Base-by-base conservation (phyloP, 2,113 vertebrate species). In the Clarias batrachus region DNA sequence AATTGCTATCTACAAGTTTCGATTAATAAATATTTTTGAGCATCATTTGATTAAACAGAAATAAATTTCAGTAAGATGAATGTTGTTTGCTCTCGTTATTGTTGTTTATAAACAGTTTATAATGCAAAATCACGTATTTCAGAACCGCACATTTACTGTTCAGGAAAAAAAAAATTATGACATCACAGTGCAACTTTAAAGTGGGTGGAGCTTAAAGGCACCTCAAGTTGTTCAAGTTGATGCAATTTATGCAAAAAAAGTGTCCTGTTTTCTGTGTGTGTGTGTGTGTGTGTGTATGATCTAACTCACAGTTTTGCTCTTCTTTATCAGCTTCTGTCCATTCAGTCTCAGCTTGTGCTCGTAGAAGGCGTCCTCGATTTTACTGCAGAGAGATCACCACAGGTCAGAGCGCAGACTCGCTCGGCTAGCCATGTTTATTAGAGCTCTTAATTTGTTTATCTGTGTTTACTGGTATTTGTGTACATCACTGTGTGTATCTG, bases 281-380 rank as follows among this genome's bases (percentile, higher is more conserved):
- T 8, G 21, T 17, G 27, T 70, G 30, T 68, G 66, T 70, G 7
- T 10, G 9, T 16, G 27, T 70, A 27, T 13, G 9, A 17, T 14
- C 85, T 82, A 37, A 93, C 97, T 95, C 91, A 99, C 98, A 90
- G 95, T 92, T 97, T 97, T 97, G 91, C 97, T 99, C 93, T 99
- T 99, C 95, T 99, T 99, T 91, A 97, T 95, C 0, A 99, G 94
- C 73, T 94, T 97, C 87, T 97, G 96, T 91, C 97, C 98, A 21
- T 99, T 99, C 87, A 99, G 94, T 89, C 97, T 92, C 90, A 99
- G 96, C 83, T 96, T 96, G 92, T 94, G 95, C 89, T 93, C 92
- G 91, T 99, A 99, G 95, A 99, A 98, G 16, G 96, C 96, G 89
- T 99, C 98, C 92, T 99, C 98, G 88, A 99, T 93, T 96, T 97